These are phyloP conservation scores for Drosophila fungiperda DNA, from an alignment of 2,888 invertebrate genomes.

Conservation along the genomic window DNA sequence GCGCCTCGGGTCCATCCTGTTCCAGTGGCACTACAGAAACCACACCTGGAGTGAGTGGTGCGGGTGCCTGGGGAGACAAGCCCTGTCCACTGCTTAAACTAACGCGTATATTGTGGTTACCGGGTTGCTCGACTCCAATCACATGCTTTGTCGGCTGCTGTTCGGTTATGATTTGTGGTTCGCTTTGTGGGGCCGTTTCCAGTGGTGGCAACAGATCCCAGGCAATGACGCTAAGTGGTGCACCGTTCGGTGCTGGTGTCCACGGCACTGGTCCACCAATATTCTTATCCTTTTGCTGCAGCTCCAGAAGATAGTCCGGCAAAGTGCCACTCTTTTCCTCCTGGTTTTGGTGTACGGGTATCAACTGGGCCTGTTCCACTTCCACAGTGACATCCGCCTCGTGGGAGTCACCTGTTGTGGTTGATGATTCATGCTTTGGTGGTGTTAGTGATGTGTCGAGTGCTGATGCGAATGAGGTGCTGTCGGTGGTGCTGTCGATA, in stretches of 20 bases:
- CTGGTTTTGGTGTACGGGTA: slow-evolving; percentile 47
- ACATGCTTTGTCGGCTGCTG: slow-evolving; percentile 63
- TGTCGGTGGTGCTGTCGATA: slow-evolving; percentile 44
- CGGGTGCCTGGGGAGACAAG: slow-evolving; percentile 46
- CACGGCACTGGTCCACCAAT: slow-evolving; percentile 79
- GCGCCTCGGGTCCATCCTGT: slow-evolving; percentile 56
- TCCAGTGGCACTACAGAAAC: slow-evolving; percentile 46
- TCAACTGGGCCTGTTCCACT: slow-evolving; percentile 77
- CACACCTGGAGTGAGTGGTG: slow-evolving; percentile 42
- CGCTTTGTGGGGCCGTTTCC: slow-evolving; percentile 20
- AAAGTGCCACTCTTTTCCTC: slow-evolving; percentile 54
- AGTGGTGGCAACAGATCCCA: slow-evolving; percentile 83
- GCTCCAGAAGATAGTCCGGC: slow-evolving; percentile 77
- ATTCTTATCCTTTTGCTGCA: slow-evolving; percentile 76
- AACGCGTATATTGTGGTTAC: slow-evolving; percentile 62
- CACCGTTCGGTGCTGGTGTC: slow-evolving; percentile 61
- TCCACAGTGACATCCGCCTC: slow-evolving; percentile 69
- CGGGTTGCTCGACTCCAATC: slow-evolving; percentile 60
- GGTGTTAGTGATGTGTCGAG: slow-evolving; percentile 75
- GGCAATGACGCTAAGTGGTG: slow-evolving; percentile 78
- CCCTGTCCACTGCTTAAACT: slow-evolving; percentile 60
- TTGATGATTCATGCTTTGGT: slow-evolving; percentile 62
- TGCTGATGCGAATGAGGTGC: slow-evolving; percentile 58
- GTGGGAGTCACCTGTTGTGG: slow-evolving; percentile 22
- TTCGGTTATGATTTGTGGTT: slow-evolving; percentile 64